Conservation (phyloP, 2,888 invertebrate species). For the Pilophorus perplexus region DNA sequence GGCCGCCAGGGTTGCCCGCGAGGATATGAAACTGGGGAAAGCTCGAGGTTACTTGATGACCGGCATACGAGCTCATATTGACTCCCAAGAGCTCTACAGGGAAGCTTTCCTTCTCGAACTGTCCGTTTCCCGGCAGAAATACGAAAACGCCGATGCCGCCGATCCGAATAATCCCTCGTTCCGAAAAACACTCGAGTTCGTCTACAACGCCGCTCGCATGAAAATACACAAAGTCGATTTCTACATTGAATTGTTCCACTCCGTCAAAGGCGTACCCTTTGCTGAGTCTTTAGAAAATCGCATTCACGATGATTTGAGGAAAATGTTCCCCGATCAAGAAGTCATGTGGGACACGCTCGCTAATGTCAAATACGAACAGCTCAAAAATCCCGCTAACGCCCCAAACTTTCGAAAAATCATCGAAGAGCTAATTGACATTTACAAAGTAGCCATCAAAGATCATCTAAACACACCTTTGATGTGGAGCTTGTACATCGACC, state of each 20-base stretch:
- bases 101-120: conserved; percentile 65
- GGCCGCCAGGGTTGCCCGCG: conserved; percentile 75
- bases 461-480: conserved; percentile 22
- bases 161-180: conserved; percentile 62
- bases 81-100: conserved; percentile 64
- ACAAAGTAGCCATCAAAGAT: background rate
- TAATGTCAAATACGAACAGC: conserved; percentile 3
- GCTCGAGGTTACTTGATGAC: conserved; percentile 72
- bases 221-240: conserved; percentile 5
- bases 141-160: conserved; percentile 42
- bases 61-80: conserved; percentile 71
- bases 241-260: conserved; percentile 7
- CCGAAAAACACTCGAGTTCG: conserved; percentile 55
- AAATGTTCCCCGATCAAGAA: conserved; percentile 9
- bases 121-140: conserved; percentile 53
- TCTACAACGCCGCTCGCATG: conserved; percentile 11
- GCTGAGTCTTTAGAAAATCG: background rate
- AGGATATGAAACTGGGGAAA: conserved; percentile 63
- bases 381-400: conserved; percentile 1
- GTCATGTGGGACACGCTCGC: conserved; percentile 26
- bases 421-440: conserved; percentile 13
- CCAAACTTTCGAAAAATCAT: conserved; percentile 5
- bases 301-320: background rate
- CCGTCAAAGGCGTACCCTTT: background rate
- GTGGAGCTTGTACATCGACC: conserved; percentile 55